Base-by-base conservation (phyloP, 2,888 invertebrate genomes). In the Osmoderma eremita region DNA sequence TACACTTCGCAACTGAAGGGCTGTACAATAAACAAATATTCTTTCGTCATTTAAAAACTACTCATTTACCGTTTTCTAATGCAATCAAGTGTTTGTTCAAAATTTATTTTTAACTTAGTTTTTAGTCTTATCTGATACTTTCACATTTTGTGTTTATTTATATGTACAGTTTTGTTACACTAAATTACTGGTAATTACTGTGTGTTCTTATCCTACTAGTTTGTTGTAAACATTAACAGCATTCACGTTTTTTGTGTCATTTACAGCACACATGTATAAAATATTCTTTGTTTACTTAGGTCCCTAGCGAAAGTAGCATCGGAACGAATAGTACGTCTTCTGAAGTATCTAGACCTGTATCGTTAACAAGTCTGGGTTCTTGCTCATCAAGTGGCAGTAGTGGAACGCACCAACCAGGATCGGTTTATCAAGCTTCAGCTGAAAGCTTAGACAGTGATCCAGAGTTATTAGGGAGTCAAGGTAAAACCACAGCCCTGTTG, bases 401-500 rank as follows among this genome's bases (percentile, higher is more conserved):
- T 75, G 88, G 88, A 62, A 87, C 87, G 45, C 87, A 87, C 72
- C 87, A 88, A 75, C 86, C 90, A 73, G 88, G 88, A 73, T 91
- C 90, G 42, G 91, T 92, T 13, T 94, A 94, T 82, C 84, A 94
- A 78, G 94, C 95, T 63, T 94, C 94, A 38, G 92, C 93, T 61
- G 95, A 95, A 80, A 94, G 94, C 74, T 84, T 95, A 74, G 94
- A 91, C 73, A 92, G 92, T 78, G 92, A 91, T 76, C 88, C 85
- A 22, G 91, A 91, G 75, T 84, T 88, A 73, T 83, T 80, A 20
- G 81, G 79, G 65, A 80, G 80, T 74, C 80, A 82, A 79, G 83
- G 84, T 74, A 80, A 81, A 71, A 8, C 6, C 1, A 30, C 2
- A 30, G 8, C 30, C n/a, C n/a, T n/a, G n/a, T n/a, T n/a, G n/a